Evolutionary conservation across 2,888 invertebrate species (phyloP).

Genomic region (Galerucella nymphaeae): DNA sequence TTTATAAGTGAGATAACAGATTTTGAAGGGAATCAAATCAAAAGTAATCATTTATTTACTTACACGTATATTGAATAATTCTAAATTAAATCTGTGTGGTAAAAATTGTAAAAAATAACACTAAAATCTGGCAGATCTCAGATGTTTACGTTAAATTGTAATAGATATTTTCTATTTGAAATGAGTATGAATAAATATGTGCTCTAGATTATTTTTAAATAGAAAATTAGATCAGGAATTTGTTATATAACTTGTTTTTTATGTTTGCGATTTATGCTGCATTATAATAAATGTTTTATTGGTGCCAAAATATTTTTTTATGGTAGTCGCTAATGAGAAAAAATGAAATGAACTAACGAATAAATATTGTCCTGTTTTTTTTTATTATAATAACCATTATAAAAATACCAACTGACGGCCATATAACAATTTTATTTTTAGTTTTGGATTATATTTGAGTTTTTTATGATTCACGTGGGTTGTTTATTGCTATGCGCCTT

Average conservation of each 20-base stretch:
- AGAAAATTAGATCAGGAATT: constrained; percentile 28
- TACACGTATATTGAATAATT: neutral
- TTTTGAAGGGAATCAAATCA: neutral
- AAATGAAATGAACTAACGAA: constrained; percentile 1
- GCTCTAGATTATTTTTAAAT: constrained; percentile 17
- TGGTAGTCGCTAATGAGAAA: constrained; percentile 9
- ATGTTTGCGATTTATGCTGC: constrained; percentile 10
- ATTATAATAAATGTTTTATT: constrained; percentile 17
- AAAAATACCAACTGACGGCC: too few species aligned
- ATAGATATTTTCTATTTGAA: constrained; percentile 3
- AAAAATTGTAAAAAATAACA: constrained; percentile 9
- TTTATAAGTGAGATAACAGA: neutral
- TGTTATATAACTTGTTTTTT: constrained; percentile 26
- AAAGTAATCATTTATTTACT: neutral
- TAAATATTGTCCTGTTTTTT: too few species aligned
- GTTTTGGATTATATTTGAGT: too few species aligned
- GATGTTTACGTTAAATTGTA: constrained; percentile 9
- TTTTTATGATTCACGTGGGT: too few species aligned
- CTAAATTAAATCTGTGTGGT: neutral
- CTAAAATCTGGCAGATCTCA: constrained; percentile 1
- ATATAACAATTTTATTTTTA: too few species aligned
- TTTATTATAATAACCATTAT: too few species aligned
- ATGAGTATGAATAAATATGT: constrained; percentile 2
- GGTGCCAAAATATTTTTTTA: constrained; percentile 23
- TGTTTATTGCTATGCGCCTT: too few species aligned